Base-by-base conservation (phyloP, 2,888 invertebrate species). In the Scaptomyza reducta region DNA sequence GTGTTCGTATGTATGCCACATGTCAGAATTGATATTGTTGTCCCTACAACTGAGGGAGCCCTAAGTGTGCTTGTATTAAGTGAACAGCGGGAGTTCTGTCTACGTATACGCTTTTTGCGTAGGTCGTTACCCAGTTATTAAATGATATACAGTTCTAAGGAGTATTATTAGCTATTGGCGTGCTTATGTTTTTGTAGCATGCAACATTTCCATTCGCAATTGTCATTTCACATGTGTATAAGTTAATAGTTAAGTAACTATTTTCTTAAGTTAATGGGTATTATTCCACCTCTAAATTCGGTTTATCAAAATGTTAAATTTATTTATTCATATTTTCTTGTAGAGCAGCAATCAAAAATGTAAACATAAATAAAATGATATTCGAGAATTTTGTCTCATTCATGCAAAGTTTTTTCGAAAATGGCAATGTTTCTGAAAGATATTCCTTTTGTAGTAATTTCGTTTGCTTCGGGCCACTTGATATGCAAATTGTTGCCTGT, bases 401-500 rank as follows among this genome's bases (percentile, higher is more conserved):
- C 16, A 16, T n/a, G 9, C 11, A 54, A 35, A 59, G 41, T 13
- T 53, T 59, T 64, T 25, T 51, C 44, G 51, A 25, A 40, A 55
- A 40, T 42, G 64, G 22, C 35, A 65, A 49, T 62, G 60, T 45
- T 61, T 25, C 55, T 62, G 59, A 58, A 74, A 56, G 42, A 76
- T 58, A 69, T 61, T 58, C 53, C 41, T 49, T 59, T 59, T 53
- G 61, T 44, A 22, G 50, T 31, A 25, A 40, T 41, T 46, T 46
- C n/a, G 27, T 31, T 44, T 6, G 66, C 53, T 51, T 7, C 49
- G 51, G 66, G 65, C 79, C 79, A 77, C 80, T 86, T 83, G 80
- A 77, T 80, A 82, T 82, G 86, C 83, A 82, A 85, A 83, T 83
- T 73, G 73, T 51, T 60, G 61, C 56, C 79, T 82, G 77, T 75